phyloP scores from a whole-genome alignment of 2,888 invertebrate genomes.

The Caenorhabditis afra region DNA sequence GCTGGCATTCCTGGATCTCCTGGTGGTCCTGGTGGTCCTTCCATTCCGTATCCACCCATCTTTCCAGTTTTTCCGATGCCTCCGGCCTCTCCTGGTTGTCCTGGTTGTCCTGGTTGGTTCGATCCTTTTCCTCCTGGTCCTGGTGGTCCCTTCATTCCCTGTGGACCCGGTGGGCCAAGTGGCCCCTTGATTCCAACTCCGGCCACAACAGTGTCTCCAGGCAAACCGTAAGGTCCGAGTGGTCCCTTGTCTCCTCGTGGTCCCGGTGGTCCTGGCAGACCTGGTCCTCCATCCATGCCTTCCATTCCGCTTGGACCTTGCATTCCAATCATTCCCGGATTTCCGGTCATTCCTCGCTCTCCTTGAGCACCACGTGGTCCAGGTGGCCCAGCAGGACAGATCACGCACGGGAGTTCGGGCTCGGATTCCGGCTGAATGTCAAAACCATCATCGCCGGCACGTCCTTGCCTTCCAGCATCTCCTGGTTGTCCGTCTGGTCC shows the following conservation, averaged over 20 bases:
- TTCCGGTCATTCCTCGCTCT: slow-evolving; percentile 77
- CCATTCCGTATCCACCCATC: slow-evolving; percentile 71
- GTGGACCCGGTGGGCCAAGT: slow-evolving; percentile 75
- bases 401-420: slow-evolving; percentile 79
- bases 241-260: slow-evolving; percentile 66
- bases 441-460: slow-evolving; percentile 77
- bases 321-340: slow-evolving; percentile 68
- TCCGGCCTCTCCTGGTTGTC: slow-evolving; percentile 74
- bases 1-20: slow-evolving; percentile 78
- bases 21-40: slow-evolving; percentile 76
- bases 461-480: slow-evolving; percentile 71
- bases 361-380: slow-evolving; percentile 80
- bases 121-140: slow-evolving; percentile 71
- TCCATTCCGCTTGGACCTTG: slow-evolving; percentile 73
- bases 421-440: slow-evolving; percentile 79
- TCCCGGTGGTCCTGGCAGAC: slow-evolving; percentile 70
- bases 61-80: slow-evolving; percentile 71
- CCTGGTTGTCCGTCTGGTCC: slow-evolving; percentile 78
- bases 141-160: slow-evolving; percentile 72
- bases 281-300: slow-evolving; percentile 74
- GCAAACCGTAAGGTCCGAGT: slow-evolving; percentile 68
- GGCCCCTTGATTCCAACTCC: slow-evolving; percentile 79
- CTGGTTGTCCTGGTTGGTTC: slow-evolving; percentile 70
- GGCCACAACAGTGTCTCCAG: slow-evolving; percentile 74
- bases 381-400: slow-evolving; percentile 80